These are phyloP conservation scores for Hemiscyllium ocellatum DNA, from an alignment of 2,113 vertebrate species.

Conservation along the genomic window DNA sequence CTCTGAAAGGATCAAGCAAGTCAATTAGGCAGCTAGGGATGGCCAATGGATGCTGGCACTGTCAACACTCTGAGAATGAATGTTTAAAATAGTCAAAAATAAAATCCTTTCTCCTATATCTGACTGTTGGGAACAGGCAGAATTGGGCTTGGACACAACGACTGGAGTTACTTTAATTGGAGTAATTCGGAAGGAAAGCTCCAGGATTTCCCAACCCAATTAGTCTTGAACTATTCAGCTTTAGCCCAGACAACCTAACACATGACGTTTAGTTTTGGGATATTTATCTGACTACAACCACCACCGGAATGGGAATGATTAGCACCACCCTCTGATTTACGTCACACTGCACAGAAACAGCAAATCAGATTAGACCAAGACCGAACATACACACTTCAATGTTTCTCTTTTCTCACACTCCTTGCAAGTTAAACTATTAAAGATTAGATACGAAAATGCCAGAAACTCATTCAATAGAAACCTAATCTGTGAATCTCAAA, in stretches of 20 bases:
- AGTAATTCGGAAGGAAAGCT: background rate
- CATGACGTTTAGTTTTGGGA: background rate
- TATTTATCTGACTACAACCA: background rate
- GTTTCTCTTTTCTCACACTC: background rate
- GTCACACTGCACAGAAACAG: background rate
- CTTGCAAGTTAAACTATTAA: background rate
- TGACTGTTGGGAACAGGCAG: background rate
- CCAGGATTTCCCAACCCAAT: background rate
- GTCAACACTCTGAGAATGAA: no score
- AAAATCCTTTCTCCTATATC: no score
- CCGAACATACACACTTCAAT: background rate
- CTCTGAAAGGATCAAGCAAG: no score
- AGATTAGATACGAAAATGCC: background rate
- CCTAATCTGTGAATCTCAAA: background rate
- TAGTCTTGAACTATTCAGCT: background rate
- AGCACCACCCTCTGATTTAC: background rate
- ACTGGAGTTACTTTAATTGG: background rate
- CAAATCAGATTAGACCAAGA: background rate
- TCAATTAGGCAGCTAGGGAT: no score
- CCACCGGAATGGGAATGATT: background rate
- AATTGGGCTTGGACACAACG: background rate
- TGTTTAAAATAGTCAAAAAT: no score
- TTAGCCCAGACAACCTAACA: background rate
- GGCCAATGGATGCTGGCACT: no score
- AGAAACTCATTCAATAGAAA: background rate